Evolutionary conservation across 2,113 vertebrate genomes (phyloP), one percentile per base, ranked within the genome.

Genomic region (Oriolus oriolus): DNA sequence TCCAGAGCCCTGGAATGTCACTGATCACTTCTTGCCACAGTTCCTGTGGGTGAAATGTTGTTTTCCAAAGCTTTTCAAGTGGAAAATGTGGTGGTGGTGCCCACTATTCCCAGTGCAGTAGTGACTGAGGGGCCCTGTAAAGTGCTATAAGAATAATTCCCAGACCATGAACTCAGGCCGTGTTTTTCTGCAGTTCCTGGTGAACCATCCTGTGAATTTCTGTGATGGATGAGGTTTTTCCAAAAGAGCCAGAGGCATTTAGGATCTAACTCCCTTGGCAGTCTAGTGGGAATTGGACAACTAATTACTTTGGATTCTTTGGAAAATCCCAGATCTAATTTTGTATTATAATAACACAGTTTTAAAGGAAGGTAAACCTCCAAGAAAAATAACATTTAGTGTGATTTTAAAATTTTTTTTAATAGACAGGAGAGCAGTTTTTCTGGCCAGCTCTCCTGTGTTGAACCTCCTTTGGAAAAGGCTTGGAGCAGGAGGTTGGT

Each of bases 301-400:
- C 93, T 96, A 93, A 95, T 96, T 96, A 47, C 86, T 87, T 95
- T 11, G 74, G 94, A 83, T 90, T 79, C 91, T 65, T 69, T 54
- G 50, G 70, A 87, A 96, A 96, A 90, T 97, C 92, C 95, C 95
- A 77, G 23, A 83, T 87, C 84, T 95, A 45, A 96, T 97, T 94
- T 96, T 93, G 9, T 56, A 35, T 76, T 88, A 21, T 90, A 94
- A 91, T 79, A 86, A 74, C 47, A 11, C 23, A 47, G 23, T 77
- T 91, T 44, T 77, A 66, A 24, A 75, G 27, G 15, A 24, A 31
- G 35, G 39, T 71, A 83, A 77, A 70, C 53, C 47, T 90, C 45
- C 19, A 54, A 85, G 63, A 85, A 90, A 95, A 93, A 90, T n/a
- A 92, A 77, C 54, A 13, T 41, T 66, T 42, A 4, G 19, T 65